Evolutionary conservation across 1,140 invertebrate genomes (phyloP).

Genomic region (Drosophila mojavensis): DNA sequence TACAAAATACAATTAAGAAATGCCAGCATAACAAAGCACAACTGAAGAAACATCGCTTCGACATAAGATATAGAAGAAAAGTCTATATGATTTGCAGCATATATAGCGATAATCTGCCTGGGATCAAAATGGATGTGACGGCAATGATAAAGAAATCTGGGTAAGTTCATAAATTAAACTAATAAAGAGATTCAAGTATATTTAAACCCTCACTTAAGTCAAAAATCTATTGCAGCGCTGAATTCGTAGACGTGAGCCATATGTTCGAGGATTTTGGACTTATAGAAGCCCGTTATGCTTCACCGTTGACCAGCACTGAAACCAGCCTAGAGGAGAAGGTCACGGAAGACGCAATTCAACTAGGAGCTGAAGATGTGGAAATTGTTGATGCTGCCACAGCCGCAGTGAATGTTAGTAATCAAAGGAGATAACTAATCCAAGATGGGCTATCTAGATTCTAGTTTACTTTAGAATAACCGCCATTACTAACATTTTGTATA

Average conservation of each 20-base stretch:
- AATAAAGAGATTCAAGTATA: neutral
- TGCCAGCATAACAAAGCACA: slow-evolving; percentile 74
- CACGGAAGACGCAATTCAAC: slow-evolving; percentile 87
- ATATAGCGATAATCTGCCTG: slow-evolving; percentile 72
- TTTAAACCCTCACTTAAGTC: slow-evolving; percentile 12
- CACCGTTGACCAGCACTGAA: slow-evolving; percentile 24
- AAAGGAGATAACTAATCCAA: no score
- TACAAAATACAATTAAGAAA: slow-evolving; percentile 86
- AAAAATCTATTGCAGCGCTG: slow-evolving; percentile 43
- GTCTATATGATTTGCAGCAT: slow-evolving; percentile 71
- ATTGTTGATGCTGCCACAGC: slow-evolving; percentile 82
- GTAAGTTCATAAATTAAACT: slow-evolving; percentile 62
- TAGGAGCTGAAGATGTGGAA: slow-evolving; percentile 87
- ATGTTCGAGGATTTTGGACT: slow-evolving; percentile 86
- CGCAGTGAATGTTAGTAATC: slow-evolving; percentile 77
- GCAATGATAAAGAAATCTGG: slow-evolving; percentile 84
- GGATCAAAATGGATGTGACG: slow-evolving; percentile 79
- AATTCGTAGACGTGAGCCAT: slow-evolving; percentile 69
- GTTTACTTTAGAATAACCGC: no score
- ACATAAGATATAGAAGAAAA: slow-evolving; percentile 79
- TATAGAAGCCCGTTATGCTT: slow-evolving; percentile 83
- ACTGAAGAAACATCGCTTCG: slow-evolving; percentile 75
- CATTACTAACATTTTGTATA: no score
- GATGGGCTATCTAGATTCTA: no score
- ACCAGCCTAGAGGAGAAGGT: slow-evolving; percentile 85